Evolutionary conservation across 2,113 vertebrate species (phyloP), one percentile per base, ranked within the genome.

Genomic region (Genyomyrus donnyi): DNA sequence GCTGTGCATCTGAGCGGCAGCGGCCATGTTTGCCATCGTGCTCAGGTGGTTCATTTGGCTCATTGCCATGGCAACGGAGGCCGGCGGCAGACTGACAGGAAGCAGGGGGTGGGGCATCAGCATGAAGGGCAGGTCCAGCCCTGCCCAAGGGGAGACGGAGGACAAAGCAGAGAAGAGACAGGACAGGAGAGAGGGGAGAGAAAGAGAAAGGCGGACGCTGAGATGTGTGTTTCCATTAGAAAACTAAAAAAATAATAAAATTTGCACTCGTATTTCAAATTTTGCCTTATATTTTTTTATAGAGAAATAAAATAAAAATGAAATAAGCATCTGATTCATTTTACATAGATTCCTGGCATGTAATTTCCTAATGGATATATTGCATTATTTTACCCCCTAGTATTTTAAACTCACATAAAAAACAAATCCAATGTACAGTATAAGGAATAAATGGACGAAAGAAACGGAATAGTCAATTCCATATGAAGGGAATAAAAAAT

Each of bases 1-100:
- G 90, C 95, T 96, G 93, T 97, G 96, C 95, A 97, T 97, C 94
- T 98, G 97, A 56, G 97, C 97, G 4, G 97, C 97, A 35, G 97
- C 98, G 24, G 98, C 98, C 97, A 98, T 98, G 95, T 98, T 99
- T 90, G 98, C 97, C 90, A 99, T 97, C 86, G 97, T 98, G 94
- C 96, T 98, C 94, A 99, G 97, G 94, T 99, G 98, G 95, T 98
- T 99, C 98, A 99, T 99, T 96, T 98, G 98, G 50, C 98, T 98
- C 98, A 99, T 98, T 88, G 98, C 98, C 98, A 99, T 98, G 91
- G 98, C 97, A 58, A 99, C 98, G 3, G 98, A 99, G 5, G 98
- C 97, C 0, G 97, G 98, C 90, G 98, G 98, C 94, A 99, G 95
- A 90, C 97, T 96, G 94, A 97, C 97, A 3, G 97, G 97, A 92